Percentiles rank a stretch among this genome's conserved stretches.
Conservation (phyloP, 2,888 invertebrate genomes). For the Subacronicta megacephala region DNA sequence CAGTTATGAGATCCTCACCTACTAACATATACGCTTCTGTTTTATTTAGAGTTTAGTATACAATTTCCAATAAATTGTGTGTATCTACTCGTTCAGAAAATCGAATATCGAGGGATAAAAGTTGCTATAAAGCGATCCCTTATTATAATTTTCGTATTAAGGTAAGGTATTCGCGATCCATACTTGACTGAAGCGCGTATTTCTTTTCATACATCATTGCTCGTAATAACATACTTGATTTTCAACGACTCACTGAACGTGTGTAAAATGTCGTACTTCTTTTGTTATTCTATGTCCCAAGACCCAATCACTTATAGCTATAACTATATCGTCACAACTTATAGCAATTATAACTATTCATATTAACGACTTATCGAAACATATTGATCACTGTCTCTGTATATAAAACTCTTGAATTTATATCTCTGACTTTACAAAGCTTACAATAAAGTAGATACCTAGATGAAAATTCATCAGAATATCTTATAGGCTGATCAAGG, state of each 20-base stretch:
- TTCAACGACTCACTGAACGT: slow-evolving; percentile 32
- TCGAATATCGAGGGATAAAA: slow-evolving; percentile 39
- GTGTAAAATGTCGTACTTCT: slow-evolving; percentile 28
- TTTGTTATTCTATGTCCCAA: slow-evolving; percentile 34
- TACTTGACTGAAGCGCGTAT: slow-evolving; percentile 33
- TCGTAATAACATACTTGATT: slow-evolving; percentile 47
- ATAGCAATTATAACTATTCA: too few relatives aligned
- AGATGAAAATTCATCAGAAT: too few relatives aligned
- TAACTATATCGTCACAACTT: too few relatives aligned
- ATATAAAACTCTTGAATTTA: too few relatives aligned
- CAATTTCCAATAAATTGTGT: slow-evolving; percentile 41
- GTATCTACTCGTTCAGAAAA: slow-evolving; percentile 31
- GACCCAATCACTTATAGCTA: too few relatives aligned
- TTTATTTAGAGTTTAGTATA: slow-evolving; percentile 28
- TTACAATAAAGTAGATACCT: too few relatives aligned
- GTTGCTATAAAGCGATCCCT: slow-evolving; percentile 37
- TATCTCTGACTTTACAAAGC: too few relatives aligned
- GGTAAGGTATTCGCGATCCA: slow-evolving; percentile 46
- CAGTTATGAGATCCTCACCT: slow-evolving; percentile 30
- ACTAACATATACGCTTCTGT: slow-evolving; percentile 7
- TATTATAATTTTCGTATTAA: slow-evolving; percentile 60
- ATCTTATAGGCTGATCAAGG: too few relatives aligned
- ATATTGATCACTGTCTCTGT: too few relatives aligned
- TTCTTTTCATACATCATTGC: slow-evolving; percentile 37
- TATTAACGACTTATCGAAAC: too few relatives aligned